phyloP scores from a whole-genome alignment of 1,140 invertebrate genomes.

The Andrena cerasifolii region DNA sequence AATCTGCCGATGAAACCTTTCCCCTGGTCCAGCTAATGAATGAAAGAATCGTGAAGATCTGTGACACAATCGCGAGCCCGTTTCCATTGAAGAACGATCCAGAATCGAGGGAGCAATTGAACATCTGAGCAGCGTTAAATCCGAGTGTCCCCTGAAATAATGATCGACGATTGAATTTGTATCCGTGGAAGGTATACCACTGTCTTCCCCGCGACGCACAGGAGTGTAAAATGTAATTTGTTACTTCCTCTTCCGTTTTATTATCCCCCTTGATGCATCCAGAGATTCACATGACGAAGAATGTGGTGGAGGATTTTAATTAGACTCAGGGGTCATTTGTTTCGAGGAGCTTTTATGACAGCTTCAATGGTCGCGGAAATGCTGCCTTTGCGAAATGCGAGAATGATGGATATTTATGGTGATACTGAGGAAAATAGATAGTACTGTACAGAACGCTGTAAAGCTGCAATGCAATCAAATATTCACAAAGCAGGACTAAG shows the following conservation, averaged over 20 bases:
- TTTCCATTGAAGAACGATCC: not conserved
- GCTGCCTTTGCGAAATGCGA: too few species aligned
- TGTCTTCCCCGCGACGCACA: too few species aligned
- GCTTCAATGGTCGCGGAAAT: too few species aligned
- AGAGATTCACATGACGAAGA: too few species aligned
- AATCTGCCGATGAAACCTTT: slow-evolving; percentile 2
- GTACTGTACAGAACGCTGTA: too few species aligned
- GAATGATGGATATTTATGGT: too few species aligned
- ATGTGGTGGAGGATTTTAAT: slow-evolving; percentile 26
- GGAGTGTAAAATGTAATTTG: slow-evolving; percentile 14
- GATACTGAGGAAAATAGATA: too few species aligned
- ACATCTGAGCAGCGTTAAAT: not conserved
- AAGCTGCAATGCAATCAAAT: too few species aligned
- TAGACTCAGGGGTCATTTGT: not conserved
- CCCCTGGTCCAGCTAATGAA: not conserved
- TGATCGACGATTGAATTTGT: slow-evolving; percentile 38
- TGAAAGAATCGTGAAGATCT: not conserved
- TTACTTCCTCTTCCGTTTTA: not conserved
- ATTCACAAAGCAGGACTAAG: too few species aligned
- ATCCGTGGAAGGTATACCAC: not conserved
- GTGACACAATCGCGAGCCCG: not conserved
- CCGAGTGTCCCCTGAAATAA: not conserved
- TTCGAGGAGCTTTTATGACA: too few species aligned
- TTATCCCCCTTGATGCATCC: too few species aligned
- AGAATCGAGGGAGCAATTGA: not conserved